Evolutionary conservation across 1,140 invertebrate genomes (phyloP), one percentile per base, ranked within the genome.

Genomic region (Papilio aristodemus): DNA sequence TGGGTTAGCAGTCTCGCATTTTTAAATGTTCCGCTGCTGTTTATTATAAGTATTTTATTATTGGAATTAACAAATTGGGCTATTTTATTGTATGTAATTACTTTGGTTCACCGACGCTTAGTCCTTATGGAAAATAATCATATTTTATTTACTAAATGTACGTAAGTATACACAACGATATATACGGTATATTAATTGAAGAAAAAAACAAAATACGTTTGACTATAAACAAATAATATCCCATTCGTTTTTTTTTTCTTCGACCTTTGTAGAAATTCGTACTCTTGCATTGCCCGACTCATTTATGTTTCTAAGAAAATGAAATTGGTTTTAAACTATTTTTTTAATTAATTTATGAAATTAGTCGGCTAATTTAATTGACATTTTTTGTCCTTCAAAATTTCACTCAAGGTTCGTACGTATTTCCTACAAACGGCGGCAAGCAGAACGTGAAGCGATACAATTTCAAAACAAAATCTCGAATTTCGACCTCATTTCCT

Each of bases 401-500:
- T 59, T 37, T 0, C 14, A 37, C n/a, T 17, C 57, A 36, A 59
- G 57, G 57, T 59, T 54, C 11, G 19, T 54, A 17, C 10, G 19
- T 54, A 11, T 13, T 36, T 13, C n/a, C 58, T 17, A 36, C 58
- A 59, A 32, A 19, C 59, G 37, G 38, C 10, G 36, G 27, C 59
- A 27, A 32, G 22, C 17, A 22, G 14, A 43, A 50, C 22, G 8
- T 46, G 41, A 5, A 66, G 43, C 7, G 41, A 41, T 41, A 66
- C 22, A 25, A 66, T 66, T 32, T 66, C 63, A 25, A 50, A 66
- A 66, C 63, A 66, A 66, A 39, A 36, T 66, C 63, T 66, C 63
- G 27, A 17, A 32, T 66, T 66, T 66, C 63, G 63, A 66, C 63
- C 39, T 66, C 39, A 46, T 66, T 66, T 50, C 43, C 63, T 46